A percentile compares a stretch with the other conserved stretches of the same genome.
Evolutionary conservation across 2,888 invertebrate species (phyloP).

Genomic region (Microctonus brassicae): DNA sequence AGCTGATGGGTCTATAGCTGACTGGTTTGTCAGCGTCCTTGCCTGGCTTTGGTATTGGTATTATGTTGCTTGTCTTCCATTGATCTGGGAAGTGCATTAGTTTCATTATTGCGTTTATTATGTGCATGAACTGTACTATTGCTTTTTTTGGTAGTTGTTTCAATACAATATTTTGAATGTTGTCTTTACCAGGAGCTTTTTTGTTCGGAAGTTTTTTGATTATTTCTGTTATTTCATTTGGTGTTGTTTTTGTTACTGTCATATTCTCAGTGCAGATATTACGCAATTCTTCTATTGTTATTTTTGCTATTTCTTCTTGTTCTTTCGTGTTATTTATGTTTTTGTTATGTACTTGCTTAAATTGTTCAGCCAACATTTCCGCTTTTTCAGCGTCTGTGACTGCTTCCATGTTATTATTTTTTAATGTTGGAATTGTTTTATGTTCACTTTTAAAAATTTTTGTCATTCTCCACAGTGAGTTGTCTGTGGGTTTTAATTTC

Average conservation of each 20-base stretch:
- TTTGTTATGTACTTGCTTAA: slow-evolving; percentile 40
- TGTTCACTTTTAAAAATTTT: slow-evolving; percentile 10
- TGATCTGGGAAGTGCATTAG: not conserved
- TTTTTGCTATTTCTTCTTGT: slow-evolving; percentile 36
- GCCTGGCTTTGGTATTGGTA: slow-evolving; percentile 21
- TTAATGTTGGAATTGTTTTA: slow-evolving; percentile 7
- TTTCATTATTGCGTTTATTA: slow-evolving; percentile 2
- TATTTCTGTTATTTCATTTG: slow-evolving; percentile 4
- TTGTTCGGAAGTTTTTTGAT: not conserved
- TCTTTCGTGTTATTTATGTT: slow-evolving; percentile 39
- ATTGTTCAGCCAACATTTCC: slow-evolving; percentile 40
- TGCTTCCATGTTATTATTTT: slow-evolving; percentile 24
- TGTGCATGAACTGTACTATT: not conserved
- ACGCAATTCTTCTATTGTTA: slow-evolving; percentile 15
- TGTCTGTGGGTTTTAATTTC: slow-evolving; percentile 26
- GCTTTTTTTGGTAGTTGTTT: slow-evolving; percentile 12
- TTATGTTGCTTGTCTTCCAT: slow-evolving; percentile 12
- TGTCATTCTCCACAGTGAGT: slow-evolving; percentile 30
- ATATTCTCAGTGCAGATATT: no score
- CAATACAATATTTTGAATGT: no score
- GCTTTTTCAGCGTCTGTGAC: slow-evolving; percentile 41
- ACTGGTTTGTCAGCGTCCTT: slow-evolving; percentile 8
- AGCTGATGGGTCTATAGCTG: slow-evolving; percentile 22
- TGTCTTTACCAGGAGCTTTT: slow-evolving; percentile 25
- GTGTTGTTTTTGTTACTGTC: slow-evolving; percentile 2